A percentile compares a stretch with the other conserved stretches of the same genome.
Conservation (phyloP, 2,797 vertebrate genomes). For the Ctenosaura bakeri region DNA sequence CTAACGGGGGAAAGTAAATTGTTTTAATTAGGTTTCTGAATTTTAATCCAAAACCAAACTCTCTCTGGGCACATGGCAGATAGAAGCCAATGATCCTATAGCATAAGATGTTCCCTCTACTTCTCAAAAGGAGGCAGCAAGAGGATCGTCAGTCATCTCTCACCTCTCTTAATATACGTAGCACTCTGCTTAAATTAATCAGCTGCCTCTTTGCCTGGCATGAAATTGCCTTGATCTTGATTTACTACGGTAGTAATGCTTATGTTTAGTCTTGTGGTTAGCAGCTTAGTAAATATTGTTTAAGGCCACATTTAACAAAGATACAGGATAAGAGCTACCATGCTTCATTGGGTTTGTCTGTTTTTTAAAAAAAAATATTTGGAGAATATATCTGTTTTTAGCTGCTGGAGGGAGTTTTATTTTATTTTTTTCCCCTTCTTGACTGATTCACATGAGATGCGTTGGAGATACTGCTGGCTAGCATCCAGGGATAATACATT, state of each 20-base stretch:
- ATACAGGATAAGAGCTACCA: constrained; percentile 66
- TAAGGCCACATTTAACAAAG: constrained; percentile 71
- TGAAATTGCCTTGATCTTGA: constrained; percentile 81
- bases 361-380: constrained; percentile 39
- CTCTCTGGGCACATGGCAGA: constrained; percentile 63
- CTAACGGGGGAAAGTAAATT: constrained; percentile 75
- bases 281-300: constrained; percentile 78
- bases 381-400: constrained; percentile 40
- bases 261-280: constrained; percentile 81
- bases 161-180: constrained; percentile 71
- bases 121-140: constrained; percentile 64
- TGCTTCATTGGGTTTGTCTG: constrained; percentile 53
- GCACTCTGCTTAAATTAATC: constrained; percentile 75
- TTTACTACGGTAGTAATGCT: constrained; percentile 78
- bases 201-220: constrained; percentile 75
- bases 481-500: not conserved
- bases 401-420: constrained; percentile 35
- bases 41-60: constrained; percentile 78
- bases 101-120: constrained; percentile 68
- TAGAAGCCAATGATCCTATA: constrained; percentile 68
- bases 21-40: constrained; percentile 79
- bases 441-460: constrained; percentile 54
- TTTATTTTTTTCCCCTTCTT: constrained; percentile 51
- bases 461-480: constrained; percentile 38
- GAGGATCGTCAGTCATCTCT: constrained; percentile 68